Evolutionary conservation across 1,140 invertebrate species (phyloP).

Genomic region (Zaprionus camerounensis): DNA sequence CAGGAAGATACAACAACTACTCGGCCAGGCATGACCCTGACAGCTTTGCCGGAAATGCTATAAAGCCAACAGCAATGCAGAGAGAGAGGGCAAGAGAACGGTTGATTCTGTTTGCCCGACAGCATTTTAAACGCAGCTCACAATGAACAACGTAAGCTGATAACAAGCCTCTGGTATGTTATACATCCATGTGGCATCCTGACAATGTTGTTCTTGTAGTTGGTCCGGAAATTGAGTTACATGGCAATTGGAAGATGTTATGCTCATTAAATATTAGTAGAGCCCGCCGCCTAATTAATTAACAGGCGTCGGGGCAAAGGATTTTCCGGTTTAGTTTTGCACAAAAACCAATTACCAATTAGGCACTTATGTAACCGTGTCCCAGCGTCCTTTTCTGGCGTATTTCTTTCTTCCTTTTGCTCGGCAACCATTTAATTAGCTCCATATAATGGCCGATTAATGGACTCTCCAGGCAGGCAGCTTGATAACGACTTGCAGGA

Average conservation of each 20-base stretch:
- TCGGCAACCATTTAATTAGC: constrained; percentile 26
- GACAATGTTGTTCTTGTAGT: constrained; percentile 3
- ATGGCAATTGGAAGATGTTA: constrained; percentile 31
- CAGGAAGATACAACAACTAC: constrained; percentile 1
- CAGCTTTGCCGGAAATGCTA: constrained; percentile 30
- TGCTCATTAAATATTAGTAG: constrained; percentile 40
- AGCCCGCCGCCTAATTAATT: constrained; percentile 36
- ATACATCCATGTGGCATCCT: constrained; percentile 5
- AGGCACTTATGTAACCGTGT: constrained; percentile 12
- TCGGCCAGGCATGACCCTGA: background rate
- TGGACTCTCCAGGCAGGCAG: background rate
- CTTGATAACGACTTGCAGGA: constrained; percentile 9
- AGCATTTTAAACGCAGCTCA: constrained; percentile 8
- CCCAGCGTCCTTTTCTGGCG: background rate
- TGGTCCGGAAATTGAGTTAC: constrained; percentile 42
- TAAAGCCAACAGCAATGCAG: constrained; percentile 1
- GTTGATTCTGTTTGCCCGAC: background rate
- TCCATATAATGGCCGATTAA: constrained; percentile 30
- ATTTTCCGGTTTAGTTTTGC: constrained; percentile 23
- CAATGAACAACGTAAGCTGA: constrained; percentile 18
- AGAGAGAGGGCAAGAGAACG: background rate
- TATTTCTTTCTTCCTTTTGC: background rate
- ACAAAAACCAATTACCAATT: constrained; percentile 48
- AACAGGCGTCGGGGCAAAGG: constrained; percentile 17
- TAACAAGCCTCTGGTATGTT: constrained; percentile 10